Evolutionary conservation across 2,113 vertebrate genomes (phyloP).

Genomic region (Pluvialis apricaria): DNA sequence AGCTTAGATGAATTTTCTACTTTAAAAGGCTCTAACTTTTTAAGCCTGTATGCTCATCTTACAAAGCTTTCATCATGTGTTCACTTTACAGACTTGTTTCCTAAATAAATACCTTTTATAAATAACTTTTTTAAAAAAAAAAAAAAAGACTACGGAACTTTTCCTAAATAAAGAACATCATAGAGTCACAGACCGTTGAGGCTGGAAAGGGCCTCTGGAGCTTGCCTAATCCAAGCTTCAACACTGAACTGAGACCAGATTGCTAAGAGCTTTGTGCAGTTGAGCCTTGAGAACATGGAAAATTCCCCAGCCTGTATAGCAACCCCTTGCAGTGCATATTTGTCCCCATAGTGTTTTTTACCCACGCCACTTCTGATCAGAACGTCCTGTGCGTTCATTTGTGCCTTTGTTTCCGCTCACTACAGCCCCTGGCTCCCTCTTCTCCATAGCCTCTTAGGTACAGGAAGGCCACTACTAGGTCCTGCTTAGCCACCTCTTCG

Average conservation of each 20-base stretch:
- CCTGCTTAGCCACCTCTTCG: neutral
- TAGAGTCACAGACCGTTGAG: neutral
- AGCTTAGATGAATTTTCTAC: neutral
- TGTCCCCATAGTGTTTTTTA: neutral
- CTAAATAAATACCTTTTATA: neutral
- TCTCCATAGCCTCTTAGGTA: rapidly evolving
- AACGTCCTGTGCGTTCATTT: neutral
- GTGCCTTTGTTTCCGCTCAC: neutral
- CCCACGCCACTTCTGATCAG: neutral
- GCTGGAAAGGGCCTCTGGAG: neutral
- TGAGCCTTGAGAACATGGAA: neutral
- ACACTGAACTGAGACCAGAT: neutral
- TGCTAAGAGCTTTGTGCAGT: neutral
- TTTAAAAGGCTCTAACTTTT: neutral
- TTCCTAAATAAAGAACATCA: neutral
- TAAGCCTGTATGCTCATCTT: neutral
- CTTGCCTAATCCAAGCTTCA: neutral
- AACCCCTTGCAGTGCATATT: neutral
- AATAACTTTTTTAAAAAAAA: neutral
- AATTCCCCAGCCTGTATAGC: neutral
- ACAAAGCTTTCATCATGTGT: neutral
- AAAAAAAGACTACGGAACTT: neutral
- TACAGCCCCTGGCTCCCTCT: neutral
- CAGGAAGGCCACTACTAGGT: neutral
- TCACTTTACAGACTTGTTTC: neutral